Percentiles rank a stretch among this genome's conserved stretches.
These are phyloP conservation scores for Acleris laterana DNA, from an alignment of 2,888 invertebrate genomes.

Conservation along the genomic window DNA sequence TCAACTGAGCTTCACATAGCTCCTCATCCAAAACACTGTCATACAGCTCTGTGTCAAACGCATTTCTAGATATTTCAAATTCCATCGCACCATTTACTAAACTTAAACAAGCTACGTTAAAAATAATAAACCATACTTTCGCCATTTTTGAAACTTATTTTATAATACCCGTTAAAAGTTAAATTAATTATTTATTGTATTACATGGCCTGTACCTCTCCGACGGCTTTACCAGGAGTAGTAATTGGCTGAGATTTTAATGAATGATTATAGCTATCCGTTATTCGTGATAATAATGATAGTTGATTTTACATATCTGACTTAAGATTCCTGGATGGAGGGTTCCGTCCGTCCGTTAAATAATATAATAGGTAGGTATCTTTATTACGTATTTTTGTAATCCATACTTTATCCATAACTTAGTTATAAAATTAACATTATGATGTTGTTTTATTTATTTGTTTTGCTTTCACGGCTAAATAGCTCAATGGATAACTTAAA, in stretches of 20 bases:
- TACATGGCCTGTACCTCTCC: background rate
- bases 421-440: too few relatives aligned
- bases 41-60: constrained; percentile 60
- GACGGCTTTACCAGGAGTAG: background rate
- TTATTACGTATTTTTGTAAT: too few relatives aligned
- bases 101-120: constrained; percentile 8
- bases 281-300: background rate
- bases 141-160: constrained; percentile 9
- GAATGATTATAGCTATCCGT: constrained; percentile 1
- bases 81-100: constrained; percentile 38
- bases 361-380: too few relatives aligned
- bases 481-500: too few relatives aligned
- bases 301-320: constrained; percentile 10
- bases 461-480: too few relatives aligned
- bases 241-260: constrained; percentile 5
- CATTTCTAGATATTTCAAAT: constrained; percentile 46
- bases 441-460: too few relatives aligned
- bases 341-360: too few relatives aligned
- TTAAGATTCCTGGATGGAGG: too few relatives aligned
- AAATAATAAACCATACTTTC: constrained; percentile 18
- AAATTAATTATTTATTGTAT: background rate
- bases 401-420: too few relatives aligned
- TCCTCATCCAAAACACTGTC: constrained; percentile 60
- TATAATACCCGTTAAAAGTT: background rate
- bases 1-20: constrained; percentile 61